phyloP scores from a whole-genome alignment of 2,113 vertebrate genomes.

The Vulpes vulpes region DNA sequence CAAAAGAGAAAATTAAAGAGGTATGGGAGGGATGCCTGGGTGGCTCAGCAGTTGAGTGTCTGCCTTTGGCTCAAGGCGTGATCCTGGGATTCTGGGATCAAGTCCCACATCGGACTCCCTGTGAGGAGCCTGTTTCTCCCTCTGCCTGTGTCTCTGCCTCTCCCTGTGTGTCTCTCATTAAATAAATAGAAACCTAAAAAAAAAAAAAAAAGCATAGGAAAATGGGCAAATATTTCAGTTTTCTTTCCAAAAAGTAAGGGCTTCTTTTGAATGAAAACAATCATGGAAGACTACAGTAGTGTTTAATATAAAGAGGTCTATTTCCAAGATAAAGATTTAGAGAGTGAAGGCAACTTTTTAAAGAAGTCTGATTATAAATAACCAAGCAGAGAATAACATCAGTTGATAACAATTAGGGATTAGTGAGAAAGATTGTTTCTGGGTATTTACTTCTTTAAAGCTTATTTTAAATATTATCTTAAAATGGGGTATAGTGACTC shows the following conservation, averaged over 20 bases:
- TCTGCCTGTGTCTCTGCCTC: too few relatives aligned
- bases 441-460: slow-evolving; percentile 44
- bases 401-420: not conserved
- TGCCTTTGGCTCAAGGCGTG: too few relatives aligned
- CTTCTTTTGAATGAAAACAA: slow-evolving; percentile 2
- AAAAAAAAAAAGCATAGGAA: not conserved
- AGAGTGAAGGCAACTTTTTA: not conserved
- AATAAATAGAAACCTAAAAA: too few relatives aligned
- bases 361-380: not conserved
- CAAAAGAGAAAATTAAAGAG: slow-evolving; percentile 31
- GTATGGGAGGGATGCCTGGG: not conserved
- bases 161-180: too few relatives aligned
- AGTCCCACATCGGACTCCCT: too few relatives aligned
- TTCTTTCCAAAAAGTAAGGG: slow-evolving; percentile 9
- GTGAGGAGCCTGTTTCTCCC: too few relatives aligned
- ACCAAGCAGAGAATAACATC: slow-evolving; percentile 10
- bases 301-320: not conserved
- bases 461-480: slow-evolving; percentile 40
- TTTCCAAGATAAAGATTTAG: not conserved
- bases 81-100: too few relatives aligned
- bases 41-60: too few relatives aligned
- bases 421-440: slow-evolving; percentile 10
- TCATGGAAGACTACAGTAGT: not conserved
- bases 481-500: not conserved
- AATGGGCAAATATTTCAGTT: not conserved